These are phyloP conservation scores for Mimas tiliae DNA, from an alignment of 2,888 invertebrate genomes.

Conservation along the genomic window DNA sequence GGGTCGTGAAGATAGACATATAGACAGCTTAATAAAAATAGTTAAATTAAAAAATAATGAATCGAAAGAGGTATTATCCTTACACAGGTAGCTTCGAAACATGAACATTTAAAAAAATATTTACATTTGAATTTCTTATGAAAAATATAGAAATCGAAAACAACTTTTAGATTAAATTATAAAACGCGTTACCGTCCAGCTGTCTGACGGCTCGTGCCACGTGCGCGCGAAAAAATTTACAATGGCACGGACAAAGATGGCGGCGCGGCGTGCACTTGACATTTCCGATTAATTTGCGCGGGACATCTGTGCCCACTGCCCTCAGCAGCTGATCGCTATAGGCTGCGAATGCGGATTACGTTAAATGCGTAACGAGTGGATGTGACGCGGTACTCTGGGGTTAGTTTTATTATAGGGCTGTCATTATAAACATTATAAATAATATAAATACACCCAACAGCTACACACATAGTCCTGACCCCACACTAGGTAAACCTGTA, in stretches of 20 bases:
- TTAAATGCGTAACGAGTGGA: slow-evolving; percentile 33
- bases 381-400: slow-evolving; percentile 22
- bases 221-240: slow-evolving; percentile 75
- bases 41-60: too few species aligned
- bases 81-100: too few species aligned
- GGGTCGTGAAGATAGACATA: too few species aligned
- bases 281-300: slow-evolving; percentile 84
- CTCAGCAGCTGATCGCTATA: slow-evolving; percentile 77
- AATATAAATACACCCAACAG: too few species aligned
- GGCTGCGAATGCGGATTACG: slow-evolving; percentile 74
- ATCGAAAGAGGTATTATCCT: too few species aligned
- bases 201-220: slow-evolving; percentile 77
- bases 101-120: too few species aligned
- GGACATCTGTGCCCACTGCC: slow-evolving; percentile 80
- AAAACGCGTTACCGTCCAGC: slow-evolving; percentile 69
- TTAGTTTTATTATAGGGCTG: slow-evolving; percentile 25
- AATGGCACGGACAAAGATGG: slow-evolving; percentile 71
- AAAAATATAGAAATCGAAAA: slow-evolving; percentile 42
- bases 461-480: too few species aligned
- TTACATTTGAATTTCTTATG: too few species aligned
- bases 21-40: too few species aligned
- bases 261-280: slow-evolving; percentile 80
- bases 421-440: slow-evolving; percentile 4
- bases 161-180: slow-evolving; percentile 33
- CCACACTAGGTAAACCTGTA: too few species aligned